A percentile compares a stretch with the other conserved stretches of the same genome.
Evolutionary conservation across 1,140 invertebrate species (phyloP).

Genomic region (Papilio helenus): DNA sequence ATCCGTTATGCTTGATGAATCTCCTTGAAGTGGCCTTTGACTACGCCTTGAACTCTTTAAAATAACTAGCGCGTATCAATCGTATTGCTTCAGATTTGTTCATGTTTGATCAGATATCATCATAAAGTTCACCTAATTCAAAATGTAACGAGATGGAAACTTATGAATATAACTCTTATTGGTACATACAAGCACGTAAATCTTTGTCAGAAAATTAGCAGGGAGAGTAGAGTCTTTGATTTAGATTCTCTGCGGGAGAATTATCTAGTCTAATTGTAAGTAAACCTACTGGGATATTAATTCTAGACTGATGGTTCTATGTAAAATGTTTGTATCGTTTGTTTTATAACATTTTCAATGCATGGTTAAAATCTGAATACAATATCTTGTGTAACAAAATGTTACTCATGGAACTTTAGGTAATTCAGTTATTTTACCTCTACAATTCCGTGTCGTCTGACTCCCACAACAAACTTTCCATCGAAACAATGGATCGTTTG

Average conservation of each 20-base stretch:
- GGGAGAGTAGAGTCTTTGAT: not conserved
- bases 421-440: slow-evolving; percentile 65
- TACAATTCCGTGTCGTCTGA: slow-evolving; percentile 45
- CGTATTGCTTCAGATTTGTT: slow-evolving; percentile 10
- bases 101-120: not conserved
- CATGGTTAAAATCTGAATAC: slow-evolving; percentile 12
- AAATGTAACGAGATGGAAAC: not conserved
- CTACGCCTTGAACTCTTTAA: slow-evolving; percentile 36
- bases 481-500: slow-evolving; percentile 72
- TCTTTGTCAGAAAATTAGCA: not conserved
- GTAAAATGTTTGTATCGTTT: not conserved
- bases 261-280: not conserved
- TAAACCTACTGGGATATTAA: not conserved
- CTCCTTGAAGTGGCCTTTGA: slow-evolving; percentile 55
- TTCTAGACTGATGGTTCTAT: not conserved
- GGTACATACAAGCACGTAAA: not conserved
- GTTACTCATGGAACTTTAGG: slow-evolving; percentile 45
- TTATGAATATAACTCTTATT: not conserved
- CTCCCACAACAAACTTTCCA: slow-evolving; percentile 76
- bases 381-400: slow-evolving; percentile 34
- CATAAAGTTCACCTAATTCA: not conserved
- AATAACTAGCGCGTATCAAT: slow-evolving; percentile 23
- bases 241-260: not conserved
- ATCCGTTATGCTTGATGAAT: slow-evolving; percentile 49
- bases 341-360: not conserved